Evolutionary conservation across 1,140 invertebrate species (phyloP), one percentile per base, ranked within the genome.

Genomic region (Diorhabda carinulata): DNA sequence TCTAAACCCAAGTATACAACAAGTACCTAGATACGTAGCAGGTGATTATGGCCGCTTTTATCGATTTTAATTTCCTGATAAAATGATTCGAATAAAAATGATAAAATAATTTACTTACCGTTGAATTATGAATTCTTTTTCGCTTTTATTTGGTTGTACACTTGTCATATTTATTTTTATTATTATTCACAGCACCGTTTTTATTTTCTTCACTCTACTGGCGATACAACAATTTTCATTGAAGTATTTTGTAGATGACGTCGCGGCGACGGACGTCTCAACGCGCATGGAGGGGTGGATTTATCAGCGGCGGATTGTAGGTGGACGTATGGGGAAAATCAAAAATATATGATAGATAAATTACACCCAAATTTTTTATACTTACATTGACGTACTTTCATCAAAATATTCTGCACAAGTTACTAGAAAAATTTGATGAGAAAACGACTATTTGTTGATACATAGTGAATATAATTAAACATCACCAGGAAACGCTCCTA

Each of bases 61-160:
- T 52, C 47, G 47, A 52, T 52, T 52, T 25, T 25, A 25, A 52
- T 52, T n/a, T 52, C 6, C 47, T 52, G 47, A 52, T 52, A 52
- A 52, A 52, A 4, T 4, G n/a, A 6, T 8, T 52, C 3, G n/a
- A 52, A 52, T n/a, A 4, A 52, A 52, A 52, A 8, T n/a, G n/a
- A 52, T 52, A 52, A 52, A 52, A 52, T 6, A 52, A 52, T 52
- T 52, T 3, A 52, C 47, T 52, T 52, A 52, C 47, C 47, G 47
- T 52, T 52, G 47, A 52, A 52, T 52, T 6, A 52, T 52, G 47
- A 52, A 52, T 52, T 52, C 47, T 52, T 52, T 52, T 52, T 52
- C 47, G 3, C 47, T 52, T 52, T 52, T 52, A n/a, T 52, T 52
- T 6, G 47, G 47, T 4, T 52, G 47, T 8, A 52, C 47, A 52